Evolutionary conservation across 2,888 invertebrate genomes (phyloP).

Genomic region (Eulithis testata): DNA sequence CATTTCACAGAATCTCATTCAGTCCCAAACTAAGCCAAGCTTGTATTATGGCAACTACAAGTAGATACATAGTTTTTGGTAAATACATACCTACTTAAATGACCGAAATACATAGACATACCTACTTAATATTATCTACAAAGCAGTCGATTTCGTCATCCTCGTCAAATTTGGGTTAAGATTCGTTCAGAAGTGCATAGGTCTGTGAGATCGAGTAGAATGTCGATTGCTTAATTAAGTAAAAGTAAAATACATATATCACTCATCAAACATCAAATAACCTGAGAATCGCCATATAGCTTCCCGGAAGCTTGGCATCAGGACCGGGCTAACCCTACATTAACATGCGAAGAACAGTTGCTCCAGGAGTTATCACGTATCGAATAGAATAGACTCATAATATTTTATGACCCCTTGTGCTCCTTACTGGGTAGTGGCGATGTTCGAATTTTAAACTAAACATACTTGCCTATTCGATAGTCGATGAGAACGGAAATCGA

Average conservation of each 20-base stretch:
- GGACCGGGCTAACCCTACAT: slow-evolving; percentile 69
- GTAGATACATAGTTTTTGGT: no score
- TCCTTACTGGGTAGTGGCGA: slow-evolving; percentile 74
- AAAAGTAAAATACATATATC: background rate
- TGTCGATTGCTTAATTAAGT: no score
- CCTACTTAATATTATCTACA: no score
- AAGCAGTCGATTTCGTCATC: no score
- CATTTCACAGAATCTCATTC: no score
- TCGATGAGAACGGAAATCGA: slow-evolving; percentile 53
- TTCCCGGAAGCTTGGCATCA: slow-evolving; percentile 77
- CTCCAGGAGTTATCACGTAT: slow-evolving; percentile 81
- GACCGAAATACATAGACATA: no score
- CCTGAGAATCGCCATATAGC: slow-evolving; percentile 61
- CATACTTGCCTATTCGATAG: slow-evolving; percentile 54
- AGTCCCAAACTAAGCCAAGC: no score
- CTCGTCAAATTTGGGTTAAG: no score
- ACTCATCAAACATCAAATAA: slow-evolving; percentile 31
- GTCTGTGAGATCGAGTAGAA: no score
- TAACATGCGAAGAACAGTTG: slow-evolving; percentile 79
- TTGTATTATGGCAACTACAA: no score
- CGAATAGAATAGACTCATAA: slow-evolving; percentile 83
- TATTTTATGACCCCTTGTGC: slow-evolving; percentile 83
- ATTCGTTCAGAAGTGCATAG: no score
- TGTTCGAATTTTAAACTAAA: slow-evolving; percentile 80
- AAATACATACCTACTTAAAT: no score